phyloP scores from a whole-genome alignment of 2,113 vertebrate species.

The Microtus montanus region DNA sequence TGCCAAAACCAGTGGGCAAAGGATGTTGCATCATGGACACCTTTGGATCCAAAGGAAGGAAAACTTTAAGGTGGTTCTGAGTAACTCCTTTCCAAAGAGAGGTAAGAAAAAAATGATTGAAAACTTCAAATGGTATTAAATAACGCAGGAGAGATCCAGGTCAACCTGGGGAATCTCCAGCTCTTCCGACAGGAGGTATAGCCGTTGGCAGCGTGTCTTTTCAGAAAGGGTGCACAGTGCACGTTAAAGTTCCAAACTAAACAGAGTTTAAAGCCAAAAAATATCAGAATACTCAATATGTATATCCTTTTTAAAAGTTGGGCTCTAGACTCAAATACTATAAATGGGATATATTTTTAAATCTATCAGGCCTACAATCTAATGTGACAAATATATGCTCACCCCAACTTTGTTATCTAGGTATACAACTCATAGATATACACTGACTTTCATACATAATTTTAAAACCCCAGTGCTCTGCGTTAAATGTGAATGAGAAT shows the following conservation, averaged over 20 bases:
- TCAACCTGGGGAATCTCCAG: not conserved
- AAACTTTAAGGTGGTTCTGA: slow-evolving; percentile 40
- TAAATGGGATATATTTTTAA: not conserved
- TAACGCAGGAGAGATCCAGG: not conserved
- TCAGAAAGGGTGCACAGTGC: not conserved
- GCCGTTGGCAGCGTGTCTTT: not conserved
- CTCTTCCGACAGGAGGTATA: not conserved
- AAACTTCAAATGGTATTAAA: slow-evolving; percentile 22
- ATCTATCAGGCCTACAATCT: not conserved
- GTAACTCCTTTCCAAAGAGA: slow-evolving; percentile 26
- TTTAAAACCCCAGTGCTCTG: not conserved
- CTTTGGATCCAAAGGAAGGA: not conserved
- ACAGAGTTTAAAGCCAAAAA: not conserved
- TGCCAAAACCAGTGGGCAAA: slow-evolving; percentile 18
- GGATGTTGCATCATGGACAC: not conserved
- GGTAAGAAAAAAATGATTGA: too few species aligned
- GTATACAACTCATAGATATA: not conserved
- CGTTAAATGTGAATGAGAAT: slow-evolving; percentile 12
- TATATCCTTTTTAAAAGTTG: slow-evolving; percentile 5
- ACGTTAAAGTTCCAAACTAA: not conserved
- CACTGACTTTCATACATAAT: not conserved
- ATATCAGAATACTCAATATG: not conserved
- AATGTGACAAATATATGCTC: not conserved
- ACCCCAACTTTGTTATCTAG: not conserved
- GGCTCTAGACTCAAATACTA: slow-evolving; percentile 21